Percentiles rank a stretch among this genome's conserved stretches.
Conservation (phyloP, 2,113 vertebrate genomes). For the Paradoxurus hermaphroditus region DNA sequence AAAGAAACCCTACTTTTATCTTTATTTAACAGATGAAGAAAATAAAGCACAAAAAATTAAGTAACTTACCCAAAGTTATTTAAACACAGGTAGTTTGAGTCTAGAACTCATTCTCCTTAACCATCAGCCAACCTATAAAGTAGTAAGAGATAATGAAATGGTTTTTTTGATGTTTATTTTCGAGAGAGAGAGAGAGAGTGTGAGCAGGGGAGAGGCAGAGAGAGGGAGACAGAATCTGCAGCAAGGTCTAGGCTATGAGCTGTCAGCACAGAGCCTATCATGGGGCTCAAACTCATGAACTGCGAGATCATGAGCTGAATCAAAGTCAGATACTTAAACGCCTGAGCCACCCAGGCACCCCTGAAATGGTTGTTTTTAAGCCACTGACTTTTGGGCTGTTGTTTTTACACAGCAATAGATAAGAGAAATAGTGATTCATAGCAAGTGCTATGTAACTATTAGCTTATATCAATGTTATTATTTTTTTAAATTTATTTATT, state of each 20-base stretch:
- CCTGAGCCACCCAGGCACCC: too few species aligned
- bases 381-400: neutral
- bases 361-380: conserved; percentile 17
- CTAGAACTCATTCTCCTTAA: neutral
- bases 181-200: too few species aligned
- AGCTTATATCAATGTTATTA: neutral
- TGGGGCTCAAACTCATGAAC: too few species aligned
- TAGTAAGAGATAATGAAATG: neutral
- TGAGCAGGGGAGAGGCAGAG: too few species aligned
- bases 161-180: too few species aligned
- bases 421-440: neutral
- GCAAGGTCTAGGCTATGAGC: too few species aligned
- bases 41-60: neutral
- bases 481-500: neutral
- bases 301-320: too few species aligned
- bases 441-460: neutral
- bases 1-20: conserved; percentile 4
- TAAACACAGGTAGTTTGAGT: neutral
- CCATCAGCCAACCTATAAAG: neutral
- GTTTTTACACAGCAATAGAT: conserved; percentile 8
- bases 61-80: neutral
- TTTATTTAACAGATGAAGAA: neutral
- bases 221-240: too few species aligned
- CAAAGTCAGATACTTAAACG: too few species aligned
- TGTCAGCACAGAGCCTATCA: too few species aligned